Evolutionary conservation across 1,140 invertebrate genomes (phyloP).

Genomic region (Dolichoris vasculosae): DNA sequence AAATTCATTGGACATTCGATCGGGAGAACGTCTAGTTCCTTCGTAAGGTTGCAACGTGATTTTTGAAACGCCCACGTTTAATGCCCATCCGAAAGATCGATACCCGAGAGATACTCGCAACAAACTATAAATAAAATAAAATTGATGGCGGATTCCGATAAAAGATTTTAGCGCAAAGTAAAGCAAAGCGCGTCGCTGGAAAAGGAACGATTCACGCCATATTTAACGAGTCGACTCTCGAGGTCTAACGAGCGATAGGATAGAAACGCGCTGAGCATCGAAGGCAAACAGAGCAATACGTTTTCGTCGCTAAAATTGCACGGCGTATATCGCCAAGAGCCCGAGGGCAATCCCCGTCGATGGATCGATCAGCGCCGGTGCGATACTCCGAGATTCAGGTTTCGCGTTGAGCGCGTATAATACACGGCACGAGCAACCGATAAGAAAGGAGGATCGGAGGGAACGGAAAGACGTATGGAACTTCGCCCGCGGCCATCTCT

Average conservation of each 20-base stretch:
- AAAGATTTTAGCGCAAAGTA: background rate
- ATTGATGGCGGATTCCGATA: background rate
- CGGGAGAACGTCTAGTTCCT: background rate
- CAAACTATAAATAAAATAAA: background rate
- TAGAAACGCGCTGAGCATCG: too few species aligned
- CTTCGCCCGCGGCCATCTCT: background rate
- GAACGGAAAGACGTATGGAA: background rate
- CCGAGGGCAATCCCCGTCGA: background rate
- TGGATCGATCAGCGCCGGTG: background rate
- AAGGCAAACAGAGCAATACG: background rate
- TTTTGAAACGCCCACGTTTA: background rate
- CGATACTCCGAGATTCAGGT: background rate
- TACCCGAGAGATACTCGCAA: background rate
- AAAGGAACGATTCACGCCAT: conserved; percentile 23
- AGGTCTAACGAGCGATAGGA: background rate
- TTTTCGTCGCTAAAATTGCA: background rate
- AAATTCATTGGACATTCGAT: background rate
- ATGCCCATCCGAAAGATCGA: background rate
- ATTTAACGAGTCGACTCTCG: conserved; percentile 3
- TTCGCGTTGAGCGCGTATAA: background rate
- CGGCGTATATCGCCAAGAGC: background rate
- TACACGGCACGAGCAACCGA: background rate
- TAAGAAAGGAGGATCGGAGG: background rate
- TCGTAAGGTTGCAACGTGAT: background rate
- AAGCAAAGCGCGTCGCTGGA: background rate